Evolutionary conservation across 2,113 vertebrate species (phyloP).

Genomic region (Alethe diademata): DNA sequence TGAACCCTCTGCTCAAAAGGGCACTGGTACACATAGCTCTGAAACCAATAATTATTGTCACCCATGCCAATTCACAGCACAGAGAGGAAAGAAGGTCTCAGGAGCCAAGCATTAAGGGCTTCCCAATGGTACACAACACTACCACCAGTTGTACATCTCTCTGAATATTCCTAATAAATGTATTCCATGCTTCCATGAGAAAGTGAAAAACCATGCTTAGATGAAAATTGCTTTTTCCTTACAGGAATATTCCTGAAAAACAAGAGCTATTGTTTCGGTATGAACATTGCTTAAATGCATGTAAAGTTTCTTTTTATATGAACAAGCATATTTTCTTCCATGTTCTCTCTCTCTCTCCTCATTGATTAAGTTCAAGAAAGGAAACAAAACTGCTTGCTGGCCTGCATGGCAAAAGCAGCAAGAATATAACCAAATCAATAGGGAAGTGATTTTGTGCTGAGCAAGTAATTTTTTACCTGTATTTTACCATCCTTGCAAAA

Average conservation of each 20-base stretch:
- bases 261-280: neutral
- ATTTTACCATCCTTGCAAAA: neutral
- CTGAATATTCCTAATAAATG: neutral
- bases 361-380: neutral
- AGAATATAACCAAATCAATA: neutral
- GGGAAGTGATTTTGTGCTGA: neutral
- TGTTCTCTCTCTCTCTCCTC: neutral
- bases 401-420: neutral
- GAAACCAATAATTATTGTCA: constrained; percentile 10
- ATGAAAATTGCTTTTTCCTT: neutral
- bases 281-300: neutral
- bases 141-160: neutral
- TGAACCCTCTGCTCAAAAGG: constrained; percentile 2
- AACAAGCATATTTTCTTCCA: neutral
- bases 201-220: neutral
- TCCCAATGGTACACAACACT: neutral
- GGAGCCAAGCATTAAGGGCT: neutral
- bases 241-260: neutral
- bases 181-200: neutral
- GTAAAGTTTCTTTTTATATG: neutral
- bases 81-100: neutral
- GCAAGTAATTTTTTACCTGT: neutral
- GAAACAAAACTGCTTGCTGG: neutral
- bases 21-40: neutral
- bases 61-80: neutral